phyloP scores from a whole-genome alignment of 2,888 invertebrate species.

The Nematopogon swammerdamellus region DNA sequence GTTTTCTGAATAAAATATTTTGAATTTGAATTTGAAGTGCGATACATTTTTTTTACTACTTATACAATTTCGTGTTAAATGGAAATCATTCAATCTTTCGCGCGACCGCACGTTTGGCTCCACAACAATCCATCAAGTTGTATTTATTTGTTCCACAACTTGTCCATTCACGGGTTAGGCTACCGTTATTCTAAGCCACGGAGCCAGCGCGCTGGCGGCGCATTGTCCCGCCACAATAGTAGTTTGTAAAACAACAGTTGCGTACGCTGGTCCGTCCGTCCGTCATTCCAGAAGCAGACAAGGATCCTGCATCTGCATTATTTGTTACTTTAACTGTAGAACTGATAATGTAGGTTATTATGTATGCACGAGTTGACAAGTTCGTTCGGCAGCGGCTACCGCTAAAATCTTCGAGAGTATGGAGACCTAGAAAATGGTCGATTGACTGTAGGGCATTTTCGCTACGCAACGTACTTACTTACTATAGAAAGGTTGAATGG shows the following conservation, averaged over 20 bases:
- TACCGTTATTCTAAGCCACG: not conserved
- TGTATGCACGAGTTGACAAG: too few relatives aligned
- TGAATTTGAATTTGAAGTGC: too few relatives aligned
- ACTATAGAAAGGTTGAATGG: too few relatives aligned
- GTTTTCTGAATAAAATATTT: too few relatives aligned
- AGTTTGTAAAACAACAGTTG: not conserved
- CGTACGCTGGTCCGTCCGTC: not conserved
- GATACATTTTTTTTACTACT: too few relatives aligned
- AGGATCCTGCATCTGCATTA: not conserved
- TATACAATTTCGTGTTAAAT: too few relatives aligned
- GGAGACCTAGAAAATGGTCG: too few relatives aligned
- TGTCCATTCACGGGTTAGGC: not conserved
- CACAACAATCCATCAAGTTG: not conserved
- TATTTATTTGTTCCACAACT: not conserved
- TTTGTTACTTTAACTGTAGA: not conserved
- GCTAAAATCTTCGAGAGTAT: too few relatives aligned
- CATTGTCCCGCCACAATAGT: not conserved
- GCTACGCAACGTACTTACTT: too few relatives aligned
- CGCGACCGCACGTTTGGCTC: not conserved
- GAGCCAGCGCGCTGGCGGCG: not conserved
- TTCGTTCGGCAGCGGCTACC: too few relatives aligned
- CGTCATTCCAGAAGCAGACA: not conserved
- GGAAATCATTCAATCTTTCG: not conserved
- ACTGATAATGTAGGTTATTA: too few relatives aligned
- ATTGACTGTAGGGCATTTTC: too few relatives aligned